A percentile compares a stretch with the other conserved stretches of the same genome.
Evolutionary conservation across 2,113 vertebrate species (phyloP).

Genomic region (Enhydra lutris): DNA sequence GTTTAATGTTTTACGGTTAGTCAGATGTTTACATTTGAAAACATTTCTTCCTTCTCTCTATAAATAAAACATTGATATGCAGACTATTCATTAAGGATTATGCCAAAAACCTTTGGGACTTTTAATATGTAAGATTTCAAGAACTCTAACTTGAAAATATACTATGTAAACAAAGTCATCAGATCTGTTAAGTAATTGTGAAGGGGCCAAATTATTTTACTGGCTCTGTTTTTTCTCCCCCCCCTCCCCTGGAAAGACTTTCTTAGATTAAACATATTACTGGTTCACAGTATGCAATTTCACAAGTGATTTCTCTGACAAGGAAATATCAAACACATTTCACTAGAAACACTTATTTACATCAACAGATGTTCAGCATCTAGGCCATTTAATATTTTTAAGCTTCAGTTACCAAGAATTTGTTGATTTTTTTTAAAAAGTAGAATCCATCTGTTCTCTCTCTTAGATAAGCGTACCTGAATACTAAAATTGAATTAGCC

Average conservation of each 20-base stretch:
- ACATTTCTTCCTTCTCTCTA: constrained; percentile 37
- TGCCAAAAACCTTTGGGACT: constrained; percentile 61
- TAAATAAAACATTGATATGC: constrained; percentile 52
- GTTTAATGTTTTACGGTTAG: constrained; percentile 19
- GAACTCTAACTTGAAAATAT: constrained; percentile 70
- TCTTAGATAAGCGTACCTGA: constrained; percentile 74
- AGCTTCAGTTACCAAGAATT: constrained; percentile 81
- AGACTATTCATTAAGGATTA: constrained; percentile 58
- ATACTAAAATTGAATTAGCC: constrained; percentile 81
- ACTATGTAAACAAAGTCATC: constrained; percentile 70
- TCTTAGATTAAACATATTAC: constrained; percentile 62
- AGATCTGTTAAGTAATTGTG: constrained; percentile 71
- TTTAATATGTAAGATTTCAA: constrained; percentile 69
- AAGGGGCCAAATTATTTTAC: constrained; percentile 67
- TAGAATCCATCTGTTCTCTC: constrained; percentile 80
- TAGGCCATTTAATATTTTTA: constrained; percentile 78
- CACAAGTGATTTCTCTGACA: constrained; percentile 70
- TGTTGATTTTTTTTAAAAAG: constrained; percentile 72
- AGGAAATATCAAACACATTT: constrained; percentile 72
- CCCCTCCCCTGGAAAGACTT: neutral
- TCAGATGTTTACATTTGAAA: constrained; percentile 61
- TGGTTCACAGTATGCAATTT: constrained; percentile 74
- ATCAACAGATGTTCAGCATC: constrained; percentile 82
- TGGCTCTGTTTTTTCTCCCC: neutral
- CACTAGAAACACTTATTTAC: constrained; percentile 76